Evolutionary conservation across 2,113 vertebrate species (phyloP).

Genomic region (Alectura lathami): DNA sequence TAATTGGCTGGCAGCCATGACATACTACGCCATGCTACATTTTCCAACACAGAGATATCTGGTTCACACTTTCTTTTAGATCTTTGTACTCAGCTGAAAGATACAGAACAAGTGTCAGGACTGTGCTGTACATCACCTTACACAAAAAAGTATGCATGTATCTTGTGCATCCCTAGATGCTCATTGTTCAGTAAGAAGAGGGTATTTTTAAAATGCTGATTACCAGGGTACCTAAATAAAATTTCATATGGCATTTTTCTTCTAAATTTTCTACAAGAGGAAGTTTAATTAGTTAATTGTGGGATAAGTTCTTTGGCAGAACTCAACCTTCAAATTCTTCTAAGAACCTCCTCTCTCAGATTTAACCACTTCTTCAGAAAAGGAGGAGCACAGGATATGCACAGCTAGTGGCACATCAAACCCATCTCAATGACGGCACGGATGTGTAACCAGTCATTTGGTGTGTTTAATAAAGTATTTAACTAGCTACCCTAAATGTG

Average conservation of each 20-base stretch:
- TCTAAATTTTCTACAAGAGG: not conserved
- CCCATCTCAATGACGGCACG: not conserved
- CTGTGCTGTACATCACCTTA: not conserved
- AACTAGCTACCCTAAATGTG: not conserved
- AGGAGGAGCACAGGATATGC: not conserved
- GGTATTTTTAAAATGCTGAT: not conserved
- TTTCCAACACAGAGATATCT: not conserved
- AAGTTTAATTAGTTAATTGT: not conserved
- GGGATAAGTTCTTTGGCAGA: not conserved
- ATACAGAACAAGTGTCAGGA: not conserved
- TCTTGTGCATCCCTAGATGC: not conserved
- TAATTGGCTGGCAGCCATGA: not conserved
- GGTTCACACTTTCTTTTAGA: not conserved
- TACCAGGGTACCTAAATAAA: not conserved
- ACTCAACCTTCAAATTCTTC: not conserved
- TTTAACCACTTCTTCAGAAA: not conserved
- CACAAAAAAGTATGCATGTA: fast-evolving
- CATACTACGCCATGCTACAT: not conserved
- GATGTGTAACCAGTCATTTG: not conserved
- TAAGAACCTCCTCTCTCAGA: not conserved
- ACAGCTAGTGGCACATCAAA: not conserved
- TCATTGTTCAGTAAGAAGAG: not conserved
- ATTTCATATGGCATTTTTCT: not conserved
- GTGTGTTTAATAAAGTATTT: not conserved
- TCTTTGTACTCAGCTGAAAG: not conserved